Base-by-base conservation (phyloP, 2,113 vertebrate species). In the Bombycilla garrulus region DNA sequence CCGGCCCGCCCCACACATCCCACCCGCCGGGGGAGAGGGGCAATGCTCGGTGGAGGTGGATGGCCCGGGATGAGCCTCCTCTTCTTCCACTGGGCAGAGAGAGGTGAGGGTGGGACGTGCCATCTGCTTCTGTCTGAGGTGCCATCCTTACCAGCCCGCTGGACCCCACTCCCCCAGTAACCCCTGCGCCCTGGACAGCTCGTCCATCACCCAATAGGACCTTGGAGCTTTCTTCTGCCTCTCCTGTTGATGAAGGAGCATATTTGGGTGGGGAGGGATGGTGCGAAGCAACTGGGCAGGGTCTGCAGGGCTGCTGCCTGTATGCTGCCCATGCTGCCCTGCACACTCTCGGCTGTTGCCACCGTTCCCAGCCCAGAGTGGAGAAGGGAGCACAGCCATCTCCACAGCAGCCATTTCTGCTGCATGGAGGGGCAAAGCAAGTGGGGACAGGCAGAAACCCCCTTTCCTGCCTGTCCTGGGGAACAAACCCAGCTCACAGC, bases 121-220 rank as follows among this genome's bases (percentile, higher is more conserved):
- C 22, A 10, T 9, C n/a, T 60, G 54, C 38, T 25, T 29, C 79
- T 16, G 69, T 5, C 45, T 13, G 24, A 82, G 70, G 38, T 23
- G 79, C 15, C 70, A 9, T 9, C 54, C n/a, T 20, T 6, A 15
- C 13, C 53, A 15, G 50, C 66, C 42, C 2, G 2, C 0, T 8
- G 18, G 53, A 45, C 29, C 17, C 29, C 17, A 4, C 42, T 45
- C 16, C 25, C 24, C 2, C 5, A 12, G 40, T 5, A 53, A 16
- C 10, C 35, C 14, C 44, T 13, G 65, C n/a, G 60, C 40, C 79
- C 48, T 38, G n/a, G 9, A 12, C 12, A 38, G n/a, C 42, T n/a
- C 5, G 1, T 7, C 23, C 58, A 2, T 6, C 56, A 10, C 74
- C 38, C 65, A 25, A 0, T 0, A 4, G 48, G 11, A 57, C 31